Conservation (phyloP, 2,888 invertebrate species). For the Temnothorax unifasciatus region DNA sequence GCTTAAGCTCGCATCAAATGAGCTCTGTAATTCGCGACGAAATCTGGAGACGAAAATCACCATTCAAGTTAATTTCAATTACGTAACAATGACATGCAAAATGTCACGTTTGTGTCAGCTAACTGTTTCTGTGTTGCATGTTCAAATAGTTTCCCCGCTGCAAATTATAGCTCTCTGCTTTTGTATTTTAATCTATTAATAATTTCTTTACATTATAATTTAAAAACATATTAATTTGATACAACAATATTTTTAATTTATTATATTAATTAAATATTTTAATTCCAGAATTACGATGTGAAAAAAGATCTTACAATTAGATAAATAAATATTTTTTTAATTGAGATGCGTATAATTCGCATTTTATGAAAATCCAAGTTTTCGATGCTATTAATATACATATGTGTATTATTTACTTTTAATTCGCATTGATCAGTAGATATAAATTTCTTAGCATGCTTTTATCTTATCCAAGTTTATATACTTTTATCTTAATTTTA, state of each 20-base stretch:
- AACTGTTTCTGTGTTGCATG: neutral
- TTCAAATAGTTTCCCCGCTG: neutral
- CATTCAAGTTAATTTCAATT: conserved; percentile 29
- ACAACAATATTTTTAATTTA: neutral
- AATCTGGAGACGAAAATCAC: conserved; percentile 19
- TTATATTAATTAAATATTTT: neutral
- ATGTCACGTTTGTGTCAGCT: neutral
- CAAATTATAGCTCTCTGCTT: neutral
- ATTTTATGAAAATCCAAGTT: neutral
- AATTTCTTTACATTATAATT: neutral
- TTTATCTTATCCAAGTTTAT: neutral
- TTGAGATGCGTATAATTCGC: neutral
- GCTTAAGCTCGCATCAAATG: conserved; percentile 20
- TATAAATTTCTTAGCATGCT: neutral
- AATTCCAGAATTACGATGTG: neutral
- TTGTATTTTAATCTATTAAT: neutral
- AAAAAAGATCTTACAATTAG: neutral
- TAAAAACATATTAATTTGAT: neutral
- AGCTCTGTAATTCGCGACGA: conserved; percentile 18
- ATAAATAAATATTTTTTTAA: neutral
- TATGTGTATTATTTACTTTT: neutral
- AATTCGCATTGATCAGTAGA: neutral
- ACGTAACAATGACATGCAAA: conserved; percentile 23
- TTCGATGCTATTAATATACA: neutral
- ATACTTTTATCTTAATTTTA: neutral